Conservation (phyloP, 1,140 invertebrate genomes). For the Ceratina australensis region DNA sequence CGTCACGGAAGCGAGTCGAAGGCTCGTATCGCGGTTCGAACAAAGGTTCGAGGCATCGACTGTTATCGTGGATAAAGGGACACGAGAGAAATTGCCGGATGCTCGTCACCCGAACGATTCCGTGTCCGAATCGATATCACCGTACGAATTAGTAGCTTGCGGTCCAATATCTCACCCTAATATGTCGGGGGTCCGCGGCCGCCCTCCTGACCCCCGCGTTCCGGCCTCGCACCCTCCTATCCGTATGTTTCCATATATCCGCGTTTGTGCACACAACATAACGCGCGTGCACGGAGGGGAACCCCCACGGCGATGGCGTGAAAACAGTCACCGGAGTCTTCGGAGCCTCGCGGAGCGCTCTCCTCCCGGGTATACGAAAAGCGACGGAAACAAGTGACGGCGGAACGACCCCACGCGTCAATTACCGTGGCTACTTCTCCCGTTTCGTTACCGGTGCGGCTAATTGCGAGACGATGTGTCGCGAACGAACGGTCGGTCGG, state of each 20-base stretch:
- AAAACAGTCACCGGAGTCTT: constrained; percentile 66
- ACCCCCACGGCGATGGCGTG: constrained; percentile 71
- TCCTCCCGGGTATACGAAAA: constrained; percentile 68
- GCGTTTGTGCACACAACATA: constrained; percentile 4
- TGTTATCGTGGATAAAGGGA: neutral
- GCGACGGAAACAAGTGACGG: constrained; percentile 74
- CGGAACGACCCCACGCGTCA: constrained; percentile 66
- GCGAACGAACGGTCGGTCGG: neutral
- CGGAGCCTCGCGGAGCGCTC: neutral
- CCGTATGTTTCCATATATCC: constrained; percentile 4
- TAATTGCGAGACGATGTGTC: constrained; percentile 57
- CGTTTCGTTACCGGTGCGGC: constrained; percentile 31
- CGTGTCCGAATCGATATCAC: constrained; percentile 63
- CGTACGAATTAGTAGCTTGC: constrained; percentile 71
- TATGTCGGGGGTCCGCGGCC: constrained; percentile 56
- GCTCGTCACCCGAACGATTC: constrained; percentile 58
- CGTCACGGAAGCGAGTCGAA: constrained; percentile 28
- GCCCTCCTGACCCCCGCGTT: constrained; percentile 22
- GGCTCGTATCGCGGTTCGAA: neutral
- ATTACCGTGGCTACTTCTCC: constrained; percentile 68
- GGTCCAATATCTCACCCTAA: constrained; percentile 73
- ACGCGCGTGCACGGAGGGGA: constrained; percentile 39
- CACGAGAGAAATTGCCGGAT: constrained; percentile 55
- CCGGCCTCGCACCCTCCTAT: neutral
- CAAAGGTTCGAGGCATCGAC: constrained; percentile 14